Evolutionary conservation across 2,888 invertebrate genomes (phyloP), one percentile per base, ranked within the genome.

Genomic region (Coelopa pilipes): DNA sequence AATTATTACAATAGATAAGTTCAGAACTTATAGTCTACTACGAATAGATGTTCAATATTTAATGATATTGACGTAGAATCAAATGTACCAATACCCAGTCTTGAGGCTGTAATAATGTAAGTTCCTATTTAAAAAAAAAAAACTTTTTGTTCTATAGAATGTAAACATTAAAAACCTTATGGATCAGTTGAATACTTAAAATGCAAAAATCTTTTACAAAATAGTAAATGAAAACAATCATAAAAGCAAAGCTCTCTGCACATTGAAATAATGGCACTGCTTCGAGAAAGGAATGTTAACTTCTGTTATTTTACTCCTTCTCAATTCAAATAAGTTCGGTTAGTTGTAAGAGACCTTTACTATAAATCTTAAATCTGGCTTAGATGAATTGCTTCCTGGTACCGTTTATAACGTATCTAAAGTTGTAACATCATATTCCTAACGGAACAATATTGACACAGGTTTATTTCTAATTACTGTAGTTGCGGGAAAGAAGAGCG

Each of bases 301-400:
- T 72, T 49, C 9, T 57, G 66, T 21, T 66, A 57, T 13, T 66
- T 72, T 19, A 72, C 72, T 13, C 72, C 72, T 15, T 66, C 59
- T 15, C 50, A 66, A 9, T 53, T 59, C 7, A 72, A 66, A n/a
- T 57, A 72, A 57, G 19, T 47, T 7, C 24, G 65, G 1, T 19
- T 72, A n/a, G 49, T 72, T 47, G 21, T 70, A 0, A 15, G 34
- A 9, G 70, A 50, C 10, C 13, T 70, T 19, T 17, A 59, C 15
- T 45, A 47, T 19, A 47, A 50, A 47, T 12, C 17, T 24, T 2
- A 60, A 70, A 49, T 10, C 15, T 7, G 60, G 21, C 5, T 24
- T 59, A 7, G 70, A 70, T 13, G 10, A 1, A 3, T 5, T n/a
- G n/a, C 49, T 19, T 15, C 60, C 47, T 21, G 49, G 55, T 9